A percentile compares a stretch with the other conserved stretches of the same genome.
These are phyloP conservation scores for Eospalax fontanierii DNA, from an alignment of 2,797 vertebrate species.

Conservation along the genomic window DNA sequence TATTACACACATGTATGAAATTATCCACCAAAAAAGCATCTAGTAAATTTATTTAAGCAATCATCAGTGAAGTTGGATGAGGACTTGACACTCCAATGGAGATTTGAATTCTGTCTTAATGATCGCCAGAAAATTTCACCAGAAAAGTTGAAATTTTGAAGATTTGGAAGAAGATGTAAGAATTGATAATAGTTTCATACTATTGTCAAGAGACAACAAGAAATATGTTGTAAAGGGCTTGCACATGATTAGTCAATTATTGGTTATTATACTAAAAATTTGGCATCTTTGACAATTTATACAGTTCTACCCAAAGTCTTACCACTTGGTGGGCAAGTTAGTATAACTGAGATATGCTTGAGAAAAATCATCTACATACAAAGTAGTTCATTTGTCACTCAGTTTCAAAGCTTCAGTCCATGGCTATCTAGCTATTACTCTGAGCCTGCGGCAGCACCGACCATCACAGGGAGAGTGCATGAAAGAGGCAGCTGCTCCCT, in stretches of 20 bases:
- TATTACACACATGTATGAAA: not conserved
- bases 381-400: not conserved
- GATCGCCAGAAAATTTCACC: too few species aligned
- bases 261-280: not conserved
- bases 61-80: not conserved
- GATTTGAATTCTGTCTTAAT: not conserved
- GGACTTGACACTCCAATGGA: not conserved
- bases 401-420: not conserved
- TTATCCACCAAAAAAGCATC: not conserved
- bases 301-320: not conserved
- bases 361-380: not conserved
- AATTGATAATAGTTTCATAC: not conserved
- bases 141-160: conserved; percentile 17
- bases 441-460: not conserved
- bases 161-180: not conserved
- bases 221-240: not conserved
- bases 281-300: not conserved
- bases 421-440: not conserved
- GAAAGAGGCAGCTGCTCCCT: not conserved
- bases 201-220: not conserved
- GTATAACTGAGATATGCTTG: not conserved
- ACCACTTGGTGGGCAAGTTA: not conserved
- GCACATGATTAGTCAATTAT: not conserved
- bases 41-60: not conserved
- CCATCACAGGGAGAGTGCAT: not conserved